Percentiles rank a stretch among this genome's conserved stretches.
Conservation (phyloP, 2,113 vertebrate genomes). For the Sigmodon hispidus region DNA sequence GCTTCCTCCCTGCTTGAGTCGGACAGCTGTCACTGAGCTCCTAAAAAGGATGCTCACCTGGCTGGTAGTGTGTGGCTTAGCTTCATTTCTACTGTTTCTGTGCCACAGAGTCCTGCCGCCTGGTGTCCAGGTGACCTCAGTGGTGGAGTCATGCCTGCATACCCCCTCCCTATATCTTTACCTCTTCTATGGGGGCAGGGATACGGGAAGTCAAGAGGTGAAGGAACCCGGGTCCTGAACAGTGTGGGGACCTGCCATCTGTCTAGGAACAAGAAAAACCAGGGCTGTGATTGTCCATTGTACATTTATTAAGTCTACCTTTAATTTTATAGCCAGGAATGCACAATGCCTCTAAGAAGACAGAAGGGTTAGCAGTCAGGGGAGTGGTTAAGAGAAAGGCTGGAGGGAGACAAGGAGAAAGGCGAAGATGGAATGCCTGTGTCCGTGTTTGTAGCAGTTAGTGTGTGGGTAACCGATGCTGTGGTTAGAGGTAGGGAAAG, state of each 20-base stretch:
- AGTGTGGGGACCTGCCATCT: not conserved
- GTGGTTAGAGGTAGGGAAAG: not conserved
- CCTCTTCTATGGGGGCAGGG: not conserved
- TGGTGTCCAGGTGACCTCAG: not conserved
- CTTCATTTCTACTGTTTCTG: not conserved
- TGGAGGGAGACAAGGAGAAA: not conserved
- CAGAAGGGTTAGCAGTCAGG: too few relatives aligned
- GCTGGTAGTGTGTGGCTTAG: not conserved
- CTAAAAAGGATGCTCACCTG: not conserved
- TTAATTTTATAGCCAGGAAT: not conserved
- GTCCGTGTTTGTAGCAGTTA: not conserved
- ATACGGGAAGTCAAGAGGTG: not conserved
- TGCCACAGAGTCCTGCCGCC: not conserved
- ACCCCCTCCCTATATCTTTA: not conserved
- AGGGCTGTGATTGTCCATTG: not conserved
- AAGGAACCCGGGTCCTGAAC: not conserved
- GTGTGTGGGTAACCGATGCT: not conserved
- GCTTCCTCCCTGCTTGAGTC: not conserved
- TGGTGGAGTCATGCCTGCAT: fast-evolving
- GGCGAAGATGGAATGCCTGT: fast-evolving
- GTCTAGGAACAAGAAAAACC: not conserved
- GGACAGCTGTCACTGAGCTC: not conserved
- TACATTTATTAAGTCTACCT: not conserved
- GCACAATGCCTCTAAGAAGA: not conserved
- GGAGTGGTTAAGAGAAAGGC: not conserved